Evolutionary conservation across 2,797 vertebrate species (phyloP).

Genomic region (Urosaurus nigricauda): DNA sequence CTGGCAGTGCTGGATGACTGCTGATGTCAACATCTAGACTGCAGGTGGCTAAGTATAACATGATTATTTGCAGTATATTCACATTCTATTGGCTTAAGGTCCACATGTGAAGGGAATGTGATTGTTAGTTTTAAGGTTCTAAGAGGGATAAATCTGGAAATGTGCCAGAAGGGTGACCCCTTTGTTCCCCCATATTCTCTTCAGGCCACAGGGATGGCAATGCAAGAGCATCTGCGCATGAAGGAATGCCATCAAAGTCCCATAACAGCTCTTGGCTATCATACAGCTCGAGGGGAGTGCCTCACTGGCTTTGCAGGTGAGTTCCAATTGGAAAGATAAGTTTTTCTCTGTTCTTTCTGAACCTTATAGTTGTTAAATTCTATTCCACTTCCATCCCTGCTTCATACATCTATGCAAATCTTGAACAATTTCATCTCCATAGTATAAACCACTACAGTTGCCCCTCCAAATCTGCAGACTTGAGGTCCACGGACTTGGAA

Average conservation of each 20-base stretch:
- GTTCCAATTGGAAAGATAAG: not conserved
- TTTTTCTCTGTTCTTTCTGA: not conserved
- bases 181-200: not conserved
- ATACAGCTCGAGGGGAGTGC: constrained; percentile 61
- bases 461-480: no score
- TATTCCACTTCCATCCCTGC: not conserved
- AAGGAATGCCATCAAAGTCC: constrained; percentile 51
- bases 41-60: constrained; percentile 7
- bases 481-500: no score
- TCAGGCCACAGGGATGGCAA: constrained; percentile 54
- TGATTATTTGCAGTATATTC: not conserved
- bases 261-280: constrained; percentile 65
- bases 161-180: not conserved
- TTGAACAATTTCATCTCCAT: not conserved
- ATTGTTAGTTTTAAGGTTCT: not conserved
- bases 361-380: not conserved
- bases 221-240: constrained; percentile 60
- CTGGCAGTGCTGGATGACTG: not conserved
- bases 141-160: not conserved
- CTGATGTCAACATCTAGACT: not conserved
- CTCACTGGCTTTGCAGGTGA: constrained; percentile 67
- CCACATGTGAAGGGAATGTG: not conserved
- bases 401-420: not conserved
- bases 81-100: constrained; percentile 7
- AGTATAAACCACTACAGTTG: not conserved